phyloP scores from a whole-genome alignment of 2,113 vertebrate genomes.

The Neogale vison region DNA sequence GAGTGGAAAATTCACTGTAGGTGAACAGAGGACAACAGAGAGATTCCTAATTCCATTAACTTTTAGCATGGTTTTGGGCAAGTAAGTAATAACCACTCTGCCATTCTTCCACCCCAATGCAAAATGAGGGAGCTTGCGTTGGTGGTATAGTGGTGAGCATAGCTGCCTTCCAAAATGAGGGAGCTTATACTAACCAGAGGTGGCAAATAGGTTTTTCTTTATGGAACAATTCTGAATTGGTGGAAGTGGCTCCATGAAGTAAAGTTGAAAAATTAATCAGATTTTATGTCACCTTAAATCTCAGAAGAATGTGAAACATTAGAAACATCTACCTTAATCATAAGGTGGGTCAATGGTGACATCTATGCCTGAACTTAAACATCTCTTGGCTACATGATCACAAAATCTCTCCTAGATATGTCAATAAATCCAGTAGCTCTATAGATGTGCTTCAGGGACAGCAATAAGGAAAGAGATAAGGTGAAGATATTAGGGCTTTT shows the following conservation, averaged over 20 bases:
- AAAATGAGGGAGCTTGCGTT: not conserved
- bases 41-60: not conserved
- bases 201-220: not conserved
- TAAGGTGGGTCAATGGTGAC: not conserved
- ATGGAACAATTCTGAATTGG: not conserved
- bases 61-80: not conserved
- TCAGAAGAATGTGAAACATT: not conserved
- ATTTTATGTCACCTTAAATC: not conserved
- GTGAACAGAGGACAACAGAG: not conserved
- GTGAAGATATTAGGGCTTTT: not conserved
- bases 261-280: conserved; percentile 1
- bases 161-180: not conserved
- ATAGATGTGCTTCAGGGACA: not conserved
- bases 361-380: not conserved
- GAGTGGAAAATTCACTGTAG: not conserved
- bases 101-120: not conserved
- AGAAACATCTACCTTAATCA: not conserved
- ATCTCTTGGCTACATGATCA: not conserved
- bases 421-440: not conserved
- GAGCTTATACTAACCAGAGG: not conserved
- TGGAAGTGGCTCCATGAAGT: not conserved
- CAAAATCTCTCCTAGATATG: not conserved
- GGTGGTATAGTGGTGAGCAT: no score
- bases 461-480: not conserved
- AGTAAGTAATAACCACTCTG: not conserved